These are phyloP conservation scores for Lissonota sp. DNA, from an alignment of 2,888 invertebrate genomes.

Conservation along the genomic window DNA sequence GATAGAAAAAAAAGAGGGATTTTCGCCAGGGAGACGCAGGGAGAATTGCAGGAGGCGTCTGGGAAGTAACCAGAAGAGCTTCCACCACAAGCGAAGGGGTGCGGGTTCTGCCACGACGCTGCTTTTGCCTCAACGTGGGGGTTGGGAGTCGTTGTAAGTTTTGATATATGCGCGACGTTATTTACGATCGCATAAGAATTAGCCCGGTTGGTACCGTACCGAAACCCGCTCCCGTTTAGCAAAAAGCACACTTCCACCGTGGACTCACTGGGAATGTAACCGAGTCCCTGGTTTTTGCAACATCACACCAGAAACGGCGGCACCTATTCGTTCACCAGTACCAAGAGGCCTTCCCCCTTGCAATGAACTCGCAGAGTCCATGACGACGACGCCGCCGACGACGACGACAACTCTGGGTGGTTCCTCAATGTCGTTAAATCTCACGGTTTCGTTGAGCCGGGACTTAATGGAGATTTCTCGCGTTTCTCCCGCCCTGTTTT, in stretches of 20 bases:
- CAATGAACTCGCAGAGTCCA: constrained; percentile 45
- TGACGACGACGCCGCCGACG: constrained; percentile 27
- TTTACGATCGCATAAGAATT: constrained; percentile 83
- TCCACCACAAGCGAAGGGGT: neutral
- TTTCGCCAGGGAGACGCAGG: constrained; percentile 6
- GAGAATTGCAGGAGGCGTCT: constrained; percentile 25
- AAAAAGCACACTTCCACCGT: constrained; percentile 64
- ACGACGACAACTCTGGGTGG: constrained; percentile 50
- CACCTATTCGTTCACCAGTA: constrained; percentile 10
- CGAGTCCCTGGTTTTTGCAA: constrained; percentile 31
- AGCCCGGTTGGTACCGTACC: constrained; percentile 73
- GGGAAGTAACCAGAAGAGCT: constrained; percentile 35
- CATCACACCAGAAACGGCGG: neutral
- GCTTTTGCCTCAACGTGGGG: constrained; percentile 54
- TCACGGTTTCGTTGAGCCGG: constrained; percentile 67
- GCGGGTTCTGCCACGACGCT: constrained; percentile 33
- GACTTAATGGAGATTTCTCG: constrained; percentile 69
- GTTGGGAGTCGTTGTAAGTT: constrained; percentile 77
- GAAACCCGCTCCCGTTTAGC: constrained; percentile 65
- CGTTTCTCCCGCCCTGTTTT: constrained; percentile 22
- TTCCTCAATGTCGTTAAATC: constrained; percentile 75
- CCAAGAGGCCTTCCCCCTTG: constrained; percentile 25
- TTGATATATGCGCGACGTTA: constrained; percentile 81
- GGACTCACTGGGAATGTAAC: constrained; percentile 31
- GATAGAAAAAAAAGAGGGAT: constrained; percentile 14